Percentiles rank a stretch among this genome's conserved stretches.
Evolutionary conservation across 2,797 vertebrate species (phyloP).

Genomic region (Coilia nasus): DNA sequence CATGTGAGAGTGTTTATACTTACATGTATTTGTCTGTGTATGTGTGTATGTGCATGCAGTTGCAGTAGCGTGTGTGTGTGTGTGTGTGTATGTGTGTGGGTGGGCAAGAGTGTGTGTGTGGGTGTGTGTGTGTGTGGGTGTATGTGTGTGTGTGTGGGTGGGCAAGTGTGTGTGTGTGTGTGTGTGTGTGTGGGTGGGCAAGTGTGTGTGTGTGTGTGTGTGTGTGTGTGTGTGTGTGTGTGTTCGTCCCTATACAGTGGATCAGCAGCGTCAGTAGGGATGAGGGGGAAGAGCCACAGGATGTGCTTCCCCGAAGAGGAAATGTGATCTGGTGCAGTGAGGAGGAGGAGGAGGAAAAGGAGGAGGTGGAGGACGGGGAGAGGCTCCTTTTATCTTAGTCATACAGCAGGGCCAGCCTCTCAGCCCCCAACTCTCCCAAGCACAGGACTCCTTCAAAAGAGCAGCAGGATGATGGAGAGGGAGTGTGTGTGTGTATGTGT

Average conservation of each 20-base stretch:
- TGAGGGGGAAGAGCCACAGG: background rate
- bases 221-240: conserved; percentile 5
- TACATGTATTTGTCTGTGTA: background rate
- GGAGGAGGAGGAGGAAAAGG: background rate
- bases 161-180: no score
- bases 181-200: no score
- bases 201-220: background rate
- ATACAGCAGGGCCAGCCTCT: conserved; percentile 22
- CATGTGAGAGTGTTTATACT: no score
- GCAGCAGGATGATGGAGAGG: conserved; percentile 25
- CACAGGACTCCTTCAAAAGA: conserved; percentile 13
- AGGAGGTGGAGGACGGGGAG: conserved; percentile 29
- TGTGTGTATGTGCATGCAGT: no score
- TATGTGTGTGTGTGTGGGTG: no score
- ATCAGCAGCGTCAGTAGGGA: conserved; percentile 29
- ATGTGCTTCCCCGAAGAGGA: conserved; percentile 35
- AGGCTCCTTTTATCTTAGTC: conserved; percentile 39
- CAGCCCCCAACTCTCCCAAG: conserved; percentile 28
- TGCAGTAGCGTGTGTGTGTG: no score
- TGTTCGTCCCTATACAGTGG: background rate
- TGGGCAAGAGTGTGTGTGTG: no score
- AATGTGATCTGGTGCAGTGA: conserved; percentile 31
- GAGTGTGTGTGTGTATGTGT: no score
- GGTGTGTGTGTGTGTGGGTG: background rate
- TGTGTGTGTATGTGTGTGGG: no score